A percentile compares a stretch with the other conserved stretches of the same genome.
phyloP scores from a whole-genome alignment of 2,113 vertebrate genomes.

The Protobothrops flavoviridis region DNA sequence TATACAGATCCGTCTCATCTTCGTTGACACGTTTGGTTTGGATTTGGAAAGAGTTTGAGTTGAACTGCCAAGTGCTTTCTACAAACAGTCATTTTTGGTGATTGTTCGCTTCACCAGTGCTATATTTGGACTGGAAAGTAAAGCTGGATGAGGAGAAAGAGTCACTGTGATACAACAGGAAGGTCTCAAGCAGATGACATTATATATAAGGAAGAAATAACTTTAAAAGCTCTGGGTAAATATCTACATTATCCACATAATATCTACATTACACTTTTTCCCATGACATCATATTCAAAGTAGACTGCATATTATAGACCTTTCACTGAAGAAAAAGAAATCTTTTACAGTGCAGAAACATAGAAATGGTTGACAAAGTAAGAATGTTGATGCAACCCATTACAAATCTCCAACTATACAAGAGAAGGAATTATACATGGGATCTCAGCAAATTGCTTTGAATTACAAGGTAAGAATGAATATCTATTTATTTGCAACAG shows the following conservation, averaged over 20 bases:
- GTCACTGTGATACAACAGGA: constrained; percentile 51
- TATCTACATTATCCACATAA: constrained; percentile 55
- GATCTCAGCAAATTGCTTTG: constrained; percentile 45
- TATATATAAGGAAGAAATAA: constrained; percentile 58
- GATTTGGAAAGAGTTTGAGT: constrained; percentile 48
- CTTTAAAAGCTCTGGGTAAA: constrained; percentile 44
- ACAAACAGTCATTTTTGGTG: constrained; percentile 38
- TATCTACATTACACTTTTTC: constrained; percentile 53
- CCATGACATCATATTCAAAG: constrained; percentile 64
- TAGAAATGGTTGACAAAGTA: constrained; percentile 21
- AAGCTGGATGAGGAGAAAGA: constrained; percentile 53
- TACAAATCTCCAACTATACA: constrained; percentile 18
- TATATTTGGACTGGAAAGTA: constrained; percentile 70
- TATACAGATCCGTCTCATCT: constrained; percentile 41
- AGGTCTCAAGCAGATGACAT: constrained; percentile 48
- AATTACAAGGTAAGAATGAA: constrained; percentile 51
- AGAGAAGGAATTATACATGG: constrained; percentile 47
- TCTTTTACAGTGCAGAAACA: constrained; percentile 33
- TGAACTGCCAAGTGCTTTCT: constrained; percentile 33
- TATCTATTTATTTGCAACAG: background rate
- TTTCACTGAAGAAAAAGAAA: constrained; percentile 52
- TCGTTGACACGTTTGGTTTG: constrained; percentile 14
- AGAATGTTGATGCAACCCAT: constrained; percentile 45
- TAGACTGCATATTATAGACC: constrained; percentile 50
- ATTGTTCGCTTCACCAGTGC: constrained; percentile 46